These are phyloP conservation scores for Mythimna lalbum DNA, from an alignment of 2,888 invertebrate genomes.

Conservation along the genomic window DNA sequence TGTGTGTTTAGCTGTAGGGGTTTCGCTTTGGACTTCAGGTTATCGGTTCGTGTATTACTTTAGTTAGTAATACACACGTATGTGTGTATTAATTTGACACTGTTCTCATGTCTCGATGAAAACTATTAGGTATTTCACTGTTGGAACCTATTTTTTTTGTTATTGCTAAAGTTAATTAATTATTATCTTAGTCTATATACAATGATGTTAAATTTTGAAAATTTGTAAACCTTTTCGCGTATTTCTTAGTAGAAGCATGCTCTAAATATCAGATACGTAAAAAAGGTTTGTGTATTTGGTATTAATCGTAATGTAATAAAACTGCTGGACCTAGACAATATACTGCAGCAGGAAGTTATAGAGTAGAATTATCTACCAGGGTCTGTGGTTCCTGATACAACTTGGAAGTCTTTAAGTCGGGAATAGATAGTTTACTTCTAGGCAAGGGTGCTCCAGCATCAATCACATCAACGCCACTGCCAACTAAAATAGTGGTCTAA, in stretches of 20 bases:
- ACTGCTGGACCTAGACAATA: neutral
- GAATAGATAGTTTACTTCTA: too few species aligned
- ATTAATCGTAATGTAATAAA: neutral
- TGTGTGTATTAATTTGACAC: neutral
- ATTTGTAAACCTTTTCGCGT: neutral
- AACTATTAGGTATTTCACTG: neutral
- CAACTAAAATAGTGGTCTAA: too few species aligned
- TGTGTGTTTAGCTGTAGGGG: conserved; percentile 50
- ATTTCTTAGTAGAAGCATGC: neutral
- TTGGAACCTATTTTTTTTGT: neutral
- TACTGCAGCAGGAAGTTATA: neutral
- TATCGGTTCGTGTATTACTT: conserved; percentile 39
- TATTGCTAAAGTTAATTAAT: neutral
- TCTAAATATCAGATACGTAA: neutral
- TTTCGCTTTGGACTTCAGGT: conserved; percentile 30
- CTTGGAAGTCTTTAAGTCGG: too few species aligned
- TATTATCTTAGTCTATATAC: neutral
- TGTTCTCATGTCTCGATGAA: neutral
- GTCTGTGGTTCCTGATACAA: too few species aligned
- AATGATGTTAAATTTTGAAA: neutral
- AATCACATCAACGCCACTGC: too few species aligned
- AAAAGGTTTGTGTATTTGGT: neutral
- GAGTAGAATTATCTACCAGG: neutral
- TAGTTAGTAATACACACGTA: neutral
- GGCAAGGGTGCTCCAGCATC: too few species aligned